A percentile compares a stretch with the other conserved stretches of the same genome.
Evolutionary conservation across 53 echinoderm and acorn worm species (phyloP).

Genomic region (Paelopatides confundens): DNA sequence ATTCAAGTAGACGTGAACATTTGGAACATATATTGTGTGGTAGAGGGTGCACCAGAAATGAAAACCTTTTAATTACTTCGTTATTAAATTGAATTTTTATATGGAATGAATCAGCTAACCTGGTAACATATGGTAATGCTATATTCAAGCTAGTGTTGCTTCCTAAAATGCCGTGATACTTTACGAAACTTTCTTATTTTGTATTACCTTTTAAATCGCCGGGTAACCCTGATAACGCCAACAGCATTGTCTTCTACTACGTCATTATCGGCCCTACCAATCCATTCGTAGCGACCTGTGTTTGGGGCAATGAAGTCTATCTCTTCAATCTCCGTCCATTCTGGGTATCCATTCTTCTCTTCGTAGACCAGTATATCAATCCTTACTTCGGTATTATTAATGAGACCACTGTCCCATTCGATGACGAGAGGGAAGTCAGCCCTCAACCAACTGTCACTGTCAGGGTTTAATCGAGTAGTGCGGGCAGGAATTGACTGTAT

Average conservation of each 20-base stretch:
- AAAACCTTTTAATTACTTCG: too few species aligned
- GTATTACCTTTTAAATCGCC: slow-evolving; percentile 81
- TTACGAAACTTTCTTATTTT: not conserved
- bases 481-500: slow-evolving; percentile 72
- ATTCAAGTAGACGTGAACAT: too few species aligned
- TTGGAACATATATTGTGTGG: too few species aligned
- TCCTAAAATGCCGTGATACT: not conserved
- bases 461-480: slow-evolving; percentile 79
- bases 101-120: too few species aligned
- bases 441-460: slow-evolving; percentile 87
- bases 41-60: too few species aligned
- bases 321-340: slow-evolving; percentile 83
- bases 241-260: slow-evolving; percentile 80
- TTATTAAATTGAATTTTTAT: too few species aligned
- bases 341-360: slow-evolving; percentile 77
- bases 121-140: too few species aligned
- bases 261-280: slow-evolving; percentile 54
- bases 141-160: too few species aligned
- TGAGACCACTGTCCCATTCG: slow-evolving; percentile 83
- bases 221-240: slow-evolving; percentile 86
- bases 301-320: slow-evolving; percentile 73
- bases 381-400: slow-evolving; percentile 82
- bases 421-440: slow-evolving; percentile 83
- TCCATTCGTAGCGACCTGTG: slow-evolving; percentile 89
- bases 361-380: slow-evolving; percentile 73